Percentiles rank a stretch among this genome's conserved stretches.
Conservation (phyloP, 2,797 vertebrate species). For the Spondyliosoma cantharus region DNA sequence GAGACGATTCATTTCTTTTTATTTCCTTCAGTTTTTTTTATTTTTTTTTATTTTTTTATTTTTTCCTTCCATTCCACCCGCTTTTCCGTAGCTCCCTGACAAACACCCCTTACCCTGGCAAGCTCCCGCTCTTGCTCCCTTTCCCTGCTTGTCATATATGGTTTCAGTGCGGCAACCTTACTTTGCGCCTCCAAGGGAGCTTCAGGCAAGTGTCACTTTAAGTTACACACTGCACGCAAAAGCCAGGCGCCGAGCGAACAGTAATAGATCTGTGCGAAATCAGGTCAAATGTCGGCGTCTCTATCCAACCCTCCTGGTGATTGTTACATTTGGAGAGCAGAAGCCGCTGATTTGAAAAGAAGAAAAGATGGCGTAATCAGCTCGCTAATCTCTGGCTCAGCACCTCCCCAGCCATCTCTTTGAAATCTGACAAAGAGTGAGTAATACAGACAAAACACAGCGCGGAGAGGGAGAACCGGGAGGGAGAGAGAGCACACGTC, state of each 20-base stretch:
- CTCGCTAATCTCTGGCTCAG: conserved; percentile 39
- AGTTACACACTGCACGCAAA: conserved; percentile 90
- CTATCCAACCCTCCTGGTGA: conserved; percentile 74
- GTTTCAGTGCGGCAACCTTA: conserved; percentile 81
- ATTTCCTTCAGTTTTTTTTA: not conserved
- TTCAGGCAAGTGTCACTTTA: conserved; percentile 97
- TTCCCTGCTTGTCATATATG: conserved; percentile 81
- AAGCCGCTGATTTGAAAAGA: conserved; percentile 74
- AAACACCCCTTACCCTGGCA: conserved; percentile 65
- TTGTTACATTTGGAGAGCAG: conserved; percentile 73
- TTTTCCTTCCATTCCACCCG: conserved; percentile 15
- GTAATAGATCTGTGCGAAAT: conserved; percentile 85
- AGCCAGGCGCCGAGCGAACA: conserved; percentile 77
- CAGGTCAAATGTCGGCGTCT: conserved; percentile 82
- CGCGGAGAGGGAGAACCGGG: conserved; percentile 38
- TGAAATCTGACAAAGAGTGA: conserved; percentile 60
- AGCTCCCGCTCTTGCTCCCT: conserved; percentile 45
- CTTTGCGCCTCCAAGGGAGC: conserved; percentile 89
- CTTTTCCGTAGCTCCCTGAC: conserved; percentile 50
- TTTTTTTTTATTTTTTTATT: too few relatives aligned
- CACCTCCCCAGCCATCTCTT: conserved; percentile 45
- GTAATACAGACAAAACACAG: conserved; percentile 52
- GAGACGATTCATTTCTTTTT: conserved; percentile 46
- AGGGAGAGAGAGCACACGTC: conserved; percentile 7
- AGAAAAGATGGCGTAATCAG: conserved; percentile 73